Base-by-base conservation (phyloP, 2,888 invertebrate species). In the Drosophila stalkeri region DNA sequence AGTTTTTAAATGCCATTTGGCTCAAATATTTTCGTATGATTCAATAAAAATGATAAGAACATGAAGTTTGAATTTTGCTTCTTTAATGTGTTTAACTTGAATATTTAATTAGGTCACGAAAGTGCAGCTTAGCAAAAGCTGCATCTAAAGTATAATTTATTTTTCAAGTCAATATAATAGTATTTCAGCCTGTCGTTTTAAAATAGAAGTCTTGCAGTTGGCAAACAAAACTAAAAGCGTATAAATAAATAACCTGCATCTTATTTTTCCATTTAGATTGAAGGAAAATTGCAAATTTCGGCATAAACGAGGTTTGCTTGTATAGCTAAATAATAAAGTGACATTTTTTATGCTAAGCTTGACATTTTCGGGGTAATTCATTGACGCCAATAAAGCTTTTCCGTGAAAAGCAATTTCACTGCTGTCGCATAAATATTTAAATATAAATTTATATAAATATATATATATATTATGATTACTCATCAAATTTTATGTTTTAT, bases 201-300 rank as follows among this genome's bases (percentile, higher is more conserved):
- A 16, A 35, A 14, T 39, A 14, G n/a, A 69, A 55, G 31, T 37
- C 57, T 39, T 69, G 41, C 20, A 49, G 41, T 41, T 71, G 47
- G 18, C 46, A 63, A 56, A 27, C 44, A 44, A 7, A 54, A 31
- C 20, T 35, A 35, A 33, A 39, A 69, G 2, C 14, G 1, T 9
- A 16, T 27, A 47, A 23, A 46, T n/a, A 54, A 11, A 56, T 20
- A 23, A 18, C 11, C n/a, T n/a, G n/a, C 41, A 8, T n/a, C 39
- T n/a, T 51, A 52, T 7, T 18, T 33, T 37, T 12, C 2, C 18
- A 31, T 43, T 55, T 55, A n/a, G n/a, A 23, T 41, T 55, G 41
- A 39, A 11, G 12, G 31, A 31, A 41, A 55, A 41, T 44, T 56
- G 39, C 16, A 43, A 44, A 27, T 35, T n/a, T 33, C 2, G 7